Conservation (phyloP, 1,140 invertebrate genomes). For the Papilio xuthus region DNA sequence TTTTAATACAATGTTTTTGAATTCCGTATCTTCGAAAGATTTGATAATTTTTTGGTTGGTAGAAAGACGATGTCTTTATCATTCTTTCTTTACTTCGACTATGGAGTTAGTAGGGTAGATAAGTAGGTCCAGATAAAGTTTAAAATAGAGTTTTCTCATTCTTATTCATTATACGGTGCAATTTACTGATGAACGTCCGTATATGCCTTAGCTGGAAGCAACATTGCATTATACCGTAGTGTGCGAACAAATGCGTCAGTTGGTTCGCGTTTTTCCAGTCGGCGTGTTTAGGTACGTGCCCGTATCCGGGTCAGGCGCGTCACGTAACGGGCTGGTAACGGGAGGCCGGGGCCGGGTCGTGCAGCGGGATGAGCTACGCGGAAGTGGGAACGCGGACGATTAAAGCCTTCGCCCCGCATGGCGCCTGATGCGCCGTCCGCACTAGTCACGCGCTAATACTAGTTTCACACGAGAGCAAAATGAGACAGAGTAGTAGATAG, state of each 20-base stretch:
- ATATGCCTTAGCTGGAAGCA: background rate
- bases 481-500: background rate
- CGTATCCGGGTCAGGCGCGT: conserved; percentile 75
- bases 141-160: too few relatives aligned
- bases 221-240: conserved; percentile 14
- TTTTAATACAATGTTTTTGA: background rate
- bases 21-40: background rate
- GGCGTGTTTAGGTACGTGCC: conserved; percentile 52
- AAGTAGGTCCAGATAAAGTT: too few relatives aligned
- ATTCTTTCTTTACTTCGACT: background rate
- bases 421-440: conserved; percentile 3
- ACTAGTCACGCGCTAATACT: conserved; percentile 20
- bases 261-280: conserved; percentile 65
- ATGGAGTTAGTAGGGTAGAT: too few relatives aligned
- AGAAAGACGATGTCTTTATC: background rate
- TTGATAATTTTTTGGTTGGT: background rate
- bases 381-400: conserved; percentile 64
- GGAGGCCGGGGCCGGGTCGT: conserved; percentile 69
- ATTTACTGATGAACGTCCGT: background rate
- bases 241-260: conserved; percentile 53
- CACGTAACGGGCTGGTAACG: conserved; percentile 78
- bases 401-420: conserved; percentile 44
- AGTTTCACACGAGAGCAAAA: background rate
- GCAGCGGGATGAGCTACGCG: conserved; percentile 76
- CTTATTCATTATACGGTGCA: background rate